phyloP scores from a whole-genome alignment of 2,797 vertebrate genomes.

The Sphenopsis melanotis region DNA sequence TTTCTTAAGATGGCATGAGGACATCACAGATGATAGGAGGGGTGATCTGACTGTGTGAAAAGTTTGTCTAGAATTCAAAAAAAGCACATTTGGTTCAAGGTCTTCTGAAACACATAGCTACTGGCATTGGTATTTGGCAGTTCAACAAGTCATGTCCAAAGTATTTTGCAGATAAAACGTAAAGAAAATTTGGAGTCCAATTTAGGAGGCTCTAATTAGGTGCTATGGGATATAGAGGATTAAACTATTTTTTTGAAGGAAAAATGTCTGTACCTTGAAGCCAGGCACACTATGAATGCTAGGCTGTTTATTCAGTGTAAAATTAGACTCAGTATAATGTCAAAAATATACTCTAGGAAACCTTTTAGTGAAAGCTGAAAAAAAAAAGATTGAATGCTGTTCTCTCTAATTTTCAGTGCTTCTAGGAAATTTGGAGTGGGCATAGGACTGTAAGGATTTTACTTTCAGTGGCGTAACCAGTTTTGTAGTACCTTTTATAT shows the following conservation, averaged over 20 bases:
- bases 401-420: neutral
- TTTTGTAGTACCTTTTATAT: neutral
- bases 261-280: neutral
- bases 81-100: neutral
- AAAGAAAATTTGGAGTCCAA: neutral
- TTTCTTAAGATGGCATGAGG: neutral
- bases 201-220: neutral
- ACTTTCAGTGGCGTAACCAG: neutral
- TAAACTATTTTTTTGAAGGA: neutral
- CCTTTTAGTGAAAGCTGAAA: neutral
- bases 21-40: neutral
- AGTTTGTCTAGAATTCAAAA: neutral
- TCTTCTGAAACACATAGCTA: neutral
- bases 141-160: neutral
- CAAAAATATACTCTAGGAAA: neutral
- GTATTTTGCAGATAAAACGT: neutral
- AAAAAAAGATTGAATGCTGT: neutral
- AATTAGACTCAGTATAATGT: neutral
- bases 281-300: neutral
- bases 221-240: neutral
- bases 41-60: neutral
- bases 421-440: neutral
- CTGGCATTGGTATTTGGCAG: neutral
- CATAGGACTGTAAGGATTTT: neutral
- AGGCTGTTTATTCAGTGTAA: neutral